Percentiles rank a stretch among this genome's conserved stretches.
These are phyloP conservation scores for Solea senegalensis DNA, from an alignment of 2,113 vertebrate species.

Conservation along the genomic window DNA sequence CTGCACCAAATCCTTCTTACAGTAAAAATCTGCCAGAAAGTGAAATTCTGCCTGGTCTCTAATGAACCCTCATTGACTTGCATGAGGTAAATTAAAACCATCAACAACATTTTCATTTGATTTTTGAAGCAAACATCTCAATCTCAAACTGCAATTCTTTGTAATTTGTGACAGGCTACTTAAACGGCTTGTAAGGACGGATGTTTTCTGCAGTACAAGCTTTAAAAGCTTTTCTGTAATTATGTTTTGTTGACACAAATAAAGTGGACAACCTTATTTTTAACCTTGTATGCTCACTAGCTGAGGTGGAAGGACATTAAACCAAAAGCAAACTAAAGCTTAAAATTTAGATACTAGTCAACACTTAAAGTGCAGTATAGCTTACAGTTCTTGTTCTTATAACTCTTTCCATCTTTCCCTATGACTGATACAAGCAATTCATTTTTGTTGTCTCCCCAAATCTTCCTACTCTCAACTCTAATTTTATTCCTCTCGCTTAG, in stretches of 20 bases:
- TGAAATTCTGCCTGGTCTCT: neutral
- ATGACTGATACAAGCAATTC: too few relatives aligned
- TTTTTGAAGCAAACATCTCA: neutral
- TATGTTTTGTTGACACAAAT: slow-evolving; percentile 3
- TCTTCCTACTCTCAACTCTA: slow-evolving; percentile 2
- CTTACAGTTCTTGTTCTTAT: too few relatives aligned
- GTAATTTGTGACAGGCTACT: neutral
- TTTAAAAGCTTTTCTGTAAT: slow-evolving; percentile 25
- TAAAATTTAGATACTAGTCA: too few relatives aligned
- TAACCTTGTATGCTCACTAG: slow-evolving; percentile 20
- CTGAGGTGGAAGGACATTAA: slow-evolving; percentile 22
- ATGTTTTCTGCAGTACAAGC: slow-evolving; percentile 20
- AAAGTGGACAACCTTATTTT: slow-evolving; percentile 1
- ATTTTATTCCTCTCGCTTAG: slow-evolving; percentile 24
- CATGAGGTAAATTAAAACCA: neutral
- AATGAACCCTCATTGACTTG: neutral
- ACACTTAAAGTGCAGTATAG: too few relatives aligned
- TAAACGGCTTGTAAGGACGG: slow-evolving; percentile 4
- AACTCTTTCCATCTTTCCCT: too few relatives aligned
- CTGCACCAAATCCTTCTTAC: neutral
- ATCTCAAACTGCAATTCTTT: neutral
- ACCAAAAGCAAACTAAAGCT: neutral
- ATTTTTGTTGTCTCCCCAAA: neutral
- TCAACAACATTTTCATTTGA: neutral
- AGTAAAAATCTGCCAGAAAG: neutral